A percentile compares a stretch with the other conserved stretches of the same genome.
These are phyloP conservation scores for Rhagophthalmus giganteus DNA, from an alignment of 2,888 invertebrate species.

Conservation along the genomic window DNA sequence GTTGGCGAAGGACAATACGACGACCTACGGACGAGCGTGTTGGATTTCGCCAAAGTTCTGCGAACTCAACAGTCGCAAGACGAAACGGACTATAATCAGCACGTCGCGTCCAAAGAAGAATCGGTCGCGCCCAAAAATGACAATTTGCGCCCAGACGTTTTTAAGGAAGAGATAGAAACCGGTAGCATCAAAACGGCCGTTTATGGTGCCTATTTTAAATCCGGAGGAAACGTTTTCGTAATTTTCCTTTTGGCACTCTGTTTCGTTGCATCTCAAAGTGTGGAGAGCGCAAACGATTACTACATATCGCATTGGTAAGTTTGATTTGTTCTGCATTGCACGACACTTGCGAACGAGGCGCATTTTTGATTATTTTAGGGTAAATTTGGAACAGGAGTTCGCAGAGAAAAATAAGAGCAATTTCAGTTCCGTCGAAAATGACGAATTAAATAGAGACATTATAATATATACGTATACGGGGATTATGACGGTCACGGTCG, in stretches of 20 bases:
- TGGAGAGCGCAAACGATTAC: slow-evolving; percentile 69
- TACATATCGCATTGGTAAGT: slow-evolving; percentile 68
- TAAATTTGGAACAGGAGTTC: slow-evolving; percentile 48
- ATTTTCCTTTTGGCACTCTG: slow-evolving; percentile 54
- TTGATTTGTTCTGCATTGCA: too few relatives aligned
- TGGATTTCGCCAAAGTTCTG: slow-evolving; percentile 67
- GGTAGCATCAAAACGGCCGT: slow-evolving; percentile 46
- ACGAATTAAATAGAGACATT: slow-evolving; percentile 11
- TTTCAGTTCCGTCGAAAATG: slow-evolving; percentile 36
- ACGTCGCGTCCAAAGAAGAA: neutral
- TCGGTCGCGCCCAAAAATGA: neutral
- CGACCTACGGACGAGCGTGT: slow-evolving; percentile 68
- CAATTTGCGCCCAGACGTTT: slow-evolving; percentile 26
- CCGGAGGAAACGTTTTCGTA: slow-evolving; percentile 58
- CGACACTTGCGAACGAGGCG: too few relatives aligned
- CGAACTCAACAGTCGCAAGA: slow-evolving; percentile 23
- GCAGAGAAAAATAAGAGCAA: slow-evolving; percentile 27
- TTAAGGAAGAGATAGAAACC: slow-evolving; percentile 46
- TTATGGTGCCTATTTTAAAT: slow-evolving; percentile 58
- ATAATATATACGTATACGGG: slow-evolving; percentile 57
- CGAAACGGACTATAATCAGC: too few relatives aligned
- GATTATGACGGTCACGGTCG: slow-evolving; percentile 54
- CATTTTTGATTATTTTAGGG: too few relatives aligned
- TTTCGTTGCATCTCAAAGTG: slow-evolving; percentile 61
- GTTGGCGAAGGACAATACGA: slow-evolving; percentile 68